These are phyloP conservation scores for Tauraco hartlaubi DNA, from an alignment of 2,797 vertebrate species.

Conservation along the genomic window DNA sequence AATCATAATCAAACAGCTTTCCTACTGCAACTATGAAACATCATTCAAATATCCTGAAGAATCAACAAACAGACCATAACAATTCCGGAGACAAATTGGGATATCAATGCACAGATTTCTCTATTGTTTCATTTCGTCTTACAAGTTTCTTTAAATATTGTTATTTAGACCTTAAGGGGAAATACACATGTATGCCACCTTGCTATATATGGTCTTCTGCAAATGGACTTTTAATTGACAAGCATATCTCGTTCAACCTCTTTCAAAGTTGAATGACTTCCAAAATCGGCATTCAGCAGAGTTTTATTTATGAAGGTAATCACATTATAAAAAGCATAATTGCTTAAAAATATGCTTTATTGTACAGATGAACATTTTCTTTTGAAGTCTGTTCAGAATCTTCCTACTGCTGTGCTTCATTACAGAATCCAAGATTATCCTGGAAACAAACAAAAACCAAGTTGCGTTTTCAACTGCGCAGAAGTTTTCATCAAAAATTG, in stretches of 20 bases:
- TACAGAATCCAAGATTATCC: background rate
- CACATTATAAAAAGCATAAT: background rate
- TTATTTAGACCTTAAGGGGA: background rate
- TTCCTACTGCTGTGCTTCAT: background rate
- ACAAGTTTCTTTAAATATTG: background rate
- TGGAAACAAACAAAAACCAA: background rate
- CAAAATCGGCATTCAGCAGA: background rate
- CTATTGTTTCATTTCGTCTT: background rate
- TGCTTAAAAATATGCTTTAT: background rate
- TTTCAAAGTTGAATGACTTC: background rate
- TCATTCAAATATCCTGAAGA: background rate
- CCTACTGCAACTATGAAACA: background rate
- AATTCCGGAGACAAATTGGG: background rate
- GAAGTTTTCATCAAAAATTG: background rate
- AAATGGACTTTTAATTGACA: background rate
- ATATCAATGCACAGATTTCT: background rate
- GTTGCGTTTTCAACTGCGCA: background rate
- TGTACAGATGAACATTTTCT: background rate
- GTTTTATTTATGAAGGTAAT: background rate
- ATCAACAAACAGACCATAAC: background rate
- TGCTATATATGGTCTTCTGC: background rate
- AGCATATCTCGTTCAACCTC: background rate
- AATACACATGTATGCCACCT: background rate
- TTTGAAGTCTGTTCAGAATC: background rate
- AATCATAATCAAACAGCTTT: background rate